Percentiles rank a stretch among this genome's conserved stretches.
Conservation (phyloP, 30 jellyfish, hydroid and myxozoan genomes). For the Haliclystus octoradiatus region DNA sequence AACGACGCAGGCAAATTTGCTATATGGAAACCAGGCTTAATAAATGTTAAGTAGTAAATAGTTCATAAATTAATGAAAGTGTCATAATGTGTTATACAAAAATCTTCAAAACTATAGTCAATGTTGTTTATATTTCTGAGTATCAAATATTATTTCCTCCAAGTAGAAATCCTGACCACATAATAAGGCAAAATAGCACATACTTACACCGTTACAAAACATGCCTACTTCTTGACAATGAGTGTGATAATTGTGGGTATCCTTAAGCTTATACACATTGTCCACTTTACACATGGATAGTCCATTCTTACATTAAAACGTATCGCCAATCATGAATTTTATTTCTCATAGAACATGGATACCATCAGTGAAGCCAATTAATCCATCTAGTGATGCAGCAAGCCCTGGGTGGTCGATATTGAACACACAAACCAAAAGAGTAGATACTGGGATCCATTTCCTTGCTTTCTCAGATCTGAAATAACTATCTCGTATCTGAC, state of each 20-base stretch:
- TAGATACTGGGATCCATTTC: not conserved
- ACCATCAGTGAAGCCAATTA: not conserved
- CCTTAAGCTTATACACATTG: not conserved
- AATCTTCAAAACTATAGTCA: not conserved
- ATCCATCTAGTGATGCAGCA: not conserved
- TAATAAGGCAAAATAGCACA: not conserved
- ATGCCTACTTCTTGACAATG: not conserved
- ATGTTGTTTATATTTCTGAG: not conserved
- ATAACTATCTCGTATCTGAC: not conserved
- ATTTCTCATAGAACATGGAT: not conserved
- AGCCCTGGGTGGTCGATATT: not conserved
- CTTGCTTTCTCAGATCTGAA: not conserved
- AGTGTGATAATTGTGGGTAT: not conserved
- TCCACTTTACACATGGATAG: not conserved
- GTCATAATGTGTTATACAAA: not conserved
- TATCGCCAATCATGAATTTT: not conserved
- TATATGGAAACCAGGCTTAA: too few species aligned
- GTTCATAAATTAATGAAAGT: too few species aligned
- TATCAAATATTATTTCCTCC: not conserved
- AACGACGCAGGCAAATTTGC: too few species aligned
- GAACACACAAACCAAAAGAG: not conserved
- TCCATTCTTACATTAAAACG: too few species aligned
- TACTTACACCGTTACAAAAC: not conserved
- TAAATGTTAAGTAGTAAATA: too few species aligned
- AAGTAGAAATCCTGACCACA: not conserved